Evolutionary conservation across 2,888 invertebrate genomes (phyloP).

Genomic region (Phyllotreta cruciferae): DNA sequence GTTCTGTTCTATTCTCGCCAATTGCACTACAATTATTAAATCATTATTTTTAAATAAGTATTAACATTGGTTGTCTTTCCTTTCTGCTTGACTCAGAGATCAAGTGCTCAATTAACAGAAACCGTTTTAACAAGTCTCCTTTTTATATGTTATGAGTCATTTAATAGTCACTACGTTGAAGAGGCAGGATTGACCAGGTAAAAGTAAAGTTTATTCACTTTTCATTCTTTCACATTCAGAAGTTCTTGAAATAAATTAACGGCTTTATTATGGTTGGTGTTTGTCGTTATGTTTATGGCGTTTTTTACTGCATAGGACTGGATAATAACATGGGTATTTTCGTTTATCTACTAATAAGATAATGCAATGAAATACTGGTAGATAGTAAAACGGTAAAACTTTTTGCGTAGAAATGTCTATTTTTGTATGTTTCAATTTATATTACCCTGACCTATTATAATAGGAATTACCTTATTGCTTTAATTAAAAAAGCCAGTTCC

Average conservation of each 20-base stretch:
- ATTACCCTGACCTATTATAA: slow-evolving; percentile 5
- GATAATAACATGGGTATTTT: too few relatives aligned
- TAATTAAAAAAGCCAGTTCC: background rate
- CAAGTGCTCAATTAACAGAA: slow-evolving; percentile 20
- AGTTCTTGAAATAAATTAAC: slow-evolving; percentile 14
- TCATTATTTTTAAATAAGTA: slow-evolving; percentile 22
- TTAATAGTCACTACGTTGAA: slow-evolving; percentile 9
- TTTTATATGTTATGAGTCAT: slow-evolving; percentile 24
- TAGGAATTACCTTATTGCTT: slow-evolving; percentile 1
- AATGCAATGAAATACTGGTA: too few relatives aligned
- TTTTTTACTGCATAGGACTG: background rate
- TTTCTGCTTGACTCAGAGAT: slow-evolving; percentile 24
- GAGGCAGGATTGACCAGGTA: slow-evolving; percentile 27
- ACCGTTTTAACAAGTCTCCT: slow-evolving; percentile 6
- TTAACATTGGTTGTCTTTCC: slow-evolving; percentile 2
- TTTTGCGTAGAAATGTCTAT: background rate
- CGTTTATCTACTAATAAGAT: background rate
- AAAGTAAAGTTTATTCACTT: slow-evolving; percentile 33
- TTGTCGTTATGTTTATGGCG: slow-evolving; percentile 2
- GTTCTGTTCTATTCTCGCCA: background rate
- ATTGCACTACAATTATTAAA: slow-evolving; percentile 14
- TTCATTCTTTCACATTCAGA: slow-evolving; percentile 8
- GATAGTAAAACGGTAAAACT: too few relatives aligned
- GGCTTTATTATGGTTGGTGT: background rate
- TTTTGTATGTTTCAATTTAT: background rate